Evolutionary conservation across 2,113 vertebrate genomes (phyloP).

Genomic region (Otolemur garnettii): DNA sequence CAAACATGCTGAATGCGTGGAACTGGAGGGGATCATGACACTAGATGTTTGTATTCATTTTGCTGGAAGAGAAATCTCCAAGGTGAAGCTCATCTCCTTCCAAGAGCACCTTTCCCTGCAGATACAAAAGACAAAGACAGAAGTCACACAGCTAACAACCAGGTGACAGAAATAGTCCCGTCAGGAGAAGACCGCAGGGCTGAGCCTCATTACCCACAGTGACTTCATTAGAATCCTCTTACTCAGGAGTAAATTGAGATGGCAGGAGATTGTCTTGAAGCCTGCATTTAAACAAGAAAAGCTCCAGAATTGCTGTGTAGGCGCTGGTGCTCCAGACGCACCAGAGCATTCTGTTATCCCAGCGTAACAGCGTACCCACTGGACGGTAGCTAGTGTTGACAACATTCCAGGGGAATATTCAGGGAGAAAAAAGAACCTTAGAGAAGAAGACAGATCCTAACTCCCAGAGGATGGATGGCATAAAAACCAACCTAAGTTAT

Average conservation of each 20-base stretch:
- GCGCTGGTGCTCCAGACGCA: background rate
- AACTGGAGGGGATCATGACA: constrained; percentile 53
- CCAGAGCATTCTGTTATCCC: background rate
- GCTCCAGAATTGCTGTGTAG: background rate
- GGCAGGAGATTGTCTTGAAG: constrained; percentile 32
- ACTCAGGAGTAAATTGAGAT: constrained; percentile 1
- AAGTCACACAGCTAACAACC: background rate
- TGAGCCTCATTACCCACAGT: background rate
- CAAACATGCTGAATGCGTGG: constrained; percentile 71
- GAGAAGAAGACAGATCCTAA: background rate
- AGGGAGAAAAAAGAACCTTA: background rate
- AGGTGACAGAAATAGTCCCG: background rate
- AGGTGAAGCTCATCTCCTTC: constrained; percentile 77
- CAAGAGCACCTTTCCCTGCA: constrained; percentile 26
- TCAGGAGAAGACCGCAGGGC: accelerated
- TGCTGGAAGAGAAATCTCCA: constrained; percentile 52
- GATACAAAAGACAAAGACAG: constrained; percentile 27
- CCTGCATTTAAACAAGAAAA: constrained; percentile 17
- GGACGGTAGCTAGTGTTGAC: background rate
- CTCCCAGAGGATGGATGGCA: background rate
- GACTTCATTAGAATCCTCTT: constrained; percentile 53
- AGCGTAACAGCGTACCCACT: background rate
- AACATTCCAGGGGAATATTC: background rate
- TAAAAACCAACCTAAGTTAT: background rate
- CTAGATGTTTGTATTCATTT: constrained; percentile 78